Percentiles rank a stretch among this genome's conserved stretches.
Evolutionary conservation across 2,888 invertebrate species (phyloP).

Genomic region (Lapara coniferarum): DNA sequence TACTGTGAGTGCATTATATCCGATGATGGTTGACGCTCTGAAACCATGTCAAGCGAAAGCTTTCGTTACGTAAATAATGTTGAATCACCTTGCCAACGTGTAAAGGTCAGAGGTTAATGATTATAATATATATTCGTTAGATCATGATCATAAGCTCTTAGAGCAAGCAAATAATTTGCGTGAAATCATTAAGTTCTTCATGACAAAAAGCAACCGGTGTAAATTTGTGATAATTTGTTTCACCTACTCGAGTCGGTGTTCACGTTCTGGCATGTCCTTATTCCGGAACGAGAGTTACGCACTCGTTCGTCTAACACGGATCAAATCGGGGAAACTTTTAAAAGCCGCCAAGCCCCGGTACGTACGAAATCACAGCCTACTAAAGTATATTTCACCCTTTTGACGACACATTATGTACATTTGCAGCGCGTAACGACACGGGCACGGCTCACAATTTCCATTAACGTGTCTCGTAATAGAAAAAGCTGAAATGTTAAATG

Average conservation of each 20-base stretch:
- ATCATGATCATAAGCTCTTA: no score
- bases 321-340: slow-evolving; percentile 71
- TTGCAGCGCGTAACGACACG: slow-evolving; percentile 81
- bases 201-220: slow-evolving; percentile 4
- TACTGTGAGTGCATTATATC: no score
- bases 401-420: slow-evolving; percentile 83
- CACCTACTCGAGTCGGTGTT: slow-evolving; percentile 4
- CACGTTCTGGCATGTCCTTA: slow-evolving; percentile 31
- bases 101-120: no score
- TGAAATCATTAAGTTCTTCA: background rate
- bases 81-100: no score
- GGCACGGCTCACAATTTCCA: slow-evolving; percentile 82
- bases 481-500: slow-evolving; percentile 63
- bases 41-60: no score
- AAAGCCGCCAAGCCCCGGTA: slow-evolving; percentile 67
- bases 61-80: no score
- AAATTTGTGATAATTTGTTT: slow-evolving; percentile 8
- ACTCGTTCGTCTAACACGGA: slow-evolving; percentile 60
- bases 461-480: slow-evolving; percentile 64
- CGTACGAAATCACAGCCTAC: slow-evolving; percentile 77
- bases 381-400: slow-evolving; percentile 83
- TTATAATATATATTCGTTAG: no score
- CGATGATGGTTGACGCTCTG: no score
- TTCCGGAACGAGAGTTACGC: slow-evolving; percentile 42
- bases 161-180: background rate